Percentiles rank a stretch among this genome's conserved stretches.
Conservation (phyloP, 2,797 vertebrate species). For the Rhabdophis nuchalis region DNA sequence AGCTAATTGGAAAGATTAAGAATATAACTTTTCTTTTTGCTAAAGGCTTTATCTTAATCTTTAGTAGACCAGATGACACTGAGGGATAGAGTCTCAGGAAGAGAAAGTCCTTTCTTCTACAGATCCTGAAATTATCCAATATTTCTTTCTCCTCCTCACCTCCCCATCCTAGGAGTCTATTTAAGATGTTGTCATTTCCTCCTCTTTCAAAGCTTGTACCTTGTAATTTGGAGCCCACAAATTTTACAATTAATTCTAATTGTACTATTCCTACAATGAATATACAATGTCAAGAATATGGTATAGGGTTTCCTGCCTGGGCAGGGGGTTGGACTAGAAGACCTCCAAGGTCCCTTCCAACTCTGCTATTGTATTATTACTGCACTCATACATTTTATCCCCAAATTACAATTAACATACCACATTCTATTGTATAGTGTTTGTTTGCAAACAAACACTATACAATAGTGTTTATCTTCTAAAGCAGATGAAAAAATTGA, state of each 20-base stretch:
- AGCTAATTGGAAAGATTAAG: not conserved
- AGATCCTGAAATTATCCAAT: not conserved
- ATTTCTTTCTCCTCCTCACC: not conserved
- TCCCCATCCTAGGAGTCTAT: not conserved
- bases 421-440: not conserved
- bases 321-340: no score
- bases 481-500: not conserved
- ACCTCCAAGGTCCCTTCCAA: no score
- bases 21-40: not conserved
- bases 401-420: not conserved
- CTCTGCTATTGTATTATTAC: no score
- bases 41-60: not conserved
- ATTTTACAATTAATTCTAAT: not conserved
- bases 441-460: not conserved
- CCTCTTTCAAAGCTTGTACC: not conserved
- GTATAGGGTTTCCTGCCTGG: no score
- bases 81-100: not conserved
- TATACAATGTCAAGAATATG: not conserved
- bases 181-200: not conserved
- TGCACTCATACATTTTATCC: not conserved
- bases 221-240: not conserved
- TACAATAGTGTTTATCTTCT: no score
- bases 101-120: not conserved
- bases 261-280: not conserved
- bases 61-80: not conserved